A percentile compares a stretch with the other conserved stretches of the same genome.
Conservation (phyloP, 2,888 invertebrate species). For the Stratiomys singularior region DNA sequence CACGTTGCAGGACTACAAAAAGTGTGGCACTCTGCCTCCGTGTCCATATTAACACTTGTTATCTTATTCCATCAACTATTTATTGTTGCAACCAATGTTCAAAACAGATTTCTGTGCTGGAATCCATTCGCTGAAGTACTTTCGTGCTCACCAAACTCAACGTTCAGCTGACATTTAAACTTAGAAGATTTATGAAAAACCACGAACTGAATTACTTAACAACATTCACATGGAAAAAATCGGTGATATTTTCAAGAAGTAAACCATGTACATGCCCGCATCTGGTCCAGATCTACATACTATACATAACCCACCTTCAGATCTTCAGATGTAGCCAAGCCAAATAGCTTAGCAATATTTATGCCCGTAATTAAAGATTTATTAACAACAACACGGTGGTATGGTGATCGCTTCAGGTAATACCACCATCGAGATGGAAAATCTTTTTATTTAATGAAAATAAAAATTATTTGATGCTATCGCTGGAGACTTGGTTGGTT, state of each 20-base stretch:
- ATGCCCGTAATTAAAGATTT: conserved; percentile 43
- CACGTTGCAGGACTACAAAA: too few relatives aligned
- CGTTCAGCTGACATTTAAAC: neutral
- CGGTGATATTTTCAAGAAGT: neutral
- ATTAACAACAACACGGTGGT: conserved; percentile 9
- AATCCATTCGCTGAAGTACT: neutral
- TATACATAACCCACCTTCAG: neutral
- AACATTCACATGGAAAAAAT: neutral
- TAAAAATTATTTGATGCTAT: conserved; percentile 7
- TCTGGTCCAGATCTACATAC: conserved; percentile 11
- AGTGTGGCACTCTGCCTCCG: neutral
- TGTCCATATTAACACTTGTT: neutral
- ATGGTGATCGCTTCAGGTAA: conserved; percentile 14
- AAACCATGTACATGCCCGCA: neutral
- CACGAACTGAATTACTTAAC: conserved; percentile 16
- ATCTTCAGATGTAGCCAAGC: conserved; percentile 7
- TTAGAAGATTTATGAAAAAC: conserved; percentile 8
- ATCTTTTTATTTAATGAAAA: conserved; percentile 4
- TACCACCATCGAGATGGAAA: neutral
- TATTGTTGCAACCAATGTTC: neutral
- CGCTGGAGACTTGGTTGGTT: neutral
- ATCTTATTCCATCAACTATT: conserved; percentile 2
- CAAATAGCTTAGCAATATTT: conserved; percentile 25
- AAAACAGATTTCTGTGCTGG: too few relatives aligned
- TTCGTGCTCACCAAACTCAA: neutral